These are phyloP conservation scores for Hoplodrina ambigua DNA, from an alignment of 2,888 invertebrate species.

Conservation along the genomic window DNA sequence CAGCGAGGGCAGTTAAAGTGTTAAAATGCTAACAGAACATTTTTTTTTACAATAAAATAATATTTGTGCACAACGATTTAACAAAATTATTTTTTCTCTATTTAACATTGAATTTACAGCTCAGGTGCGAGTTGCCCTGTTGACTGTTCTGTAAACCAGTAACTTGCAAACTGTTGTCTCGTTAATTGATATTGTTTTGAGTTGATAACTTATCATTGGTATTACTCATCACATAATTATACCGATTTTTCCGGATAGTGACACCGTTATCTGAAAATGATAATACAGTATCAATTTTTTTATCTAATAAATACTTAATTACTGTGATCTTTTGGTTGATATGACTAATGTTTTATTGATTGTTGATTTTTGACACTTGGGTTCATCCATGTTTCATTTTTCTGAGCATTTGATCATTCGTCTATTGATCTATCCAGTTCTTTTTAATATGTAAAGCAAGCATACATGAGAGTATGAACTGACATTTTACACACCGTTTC, in stretches of 20 bases:
- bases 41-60: conserved; percentile 27
- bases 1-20: conserved; percentile 1
- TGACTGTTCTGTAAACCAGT: conserved; percentile 20
- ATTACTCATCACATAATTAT: conserved; percentile 16
- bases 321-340: not conserved
- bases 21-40: conserved; percentile 10
- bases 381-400: conserved; percentile 37
- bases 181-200: not conserved
- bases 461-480: conserved; percentile 36
- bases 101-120: conserved; percentile 18
- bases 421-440: conserved; percentile 5
- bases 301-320: not conserved
- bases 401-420: conserved; percentile 29
- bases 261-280: conserved; percentile 2
- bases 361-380: conserved; percentile 14
- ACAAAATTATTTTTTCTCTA: conserved; percentile 1
- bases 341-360: conserved; percentile 5
- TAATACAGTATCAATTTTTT: not conserved
- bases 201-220: conserved; percentile 18
- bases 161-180: conserved; percentile 15
- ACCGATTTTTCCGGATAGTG: conserved; percentile 12
- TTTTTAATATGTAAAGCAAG: conserved; percentile 46
- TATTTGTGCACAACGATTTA: conserved; percentile 47
- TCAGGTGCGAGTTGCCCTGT: conserved; percentile 21
- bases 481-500: not conserved